Evolutionary conservation across 1,140 invertebrate species (phyloP), one percentile per base, ranked within the genome.

Genomic region (Tetraneura akinire): DNA sequence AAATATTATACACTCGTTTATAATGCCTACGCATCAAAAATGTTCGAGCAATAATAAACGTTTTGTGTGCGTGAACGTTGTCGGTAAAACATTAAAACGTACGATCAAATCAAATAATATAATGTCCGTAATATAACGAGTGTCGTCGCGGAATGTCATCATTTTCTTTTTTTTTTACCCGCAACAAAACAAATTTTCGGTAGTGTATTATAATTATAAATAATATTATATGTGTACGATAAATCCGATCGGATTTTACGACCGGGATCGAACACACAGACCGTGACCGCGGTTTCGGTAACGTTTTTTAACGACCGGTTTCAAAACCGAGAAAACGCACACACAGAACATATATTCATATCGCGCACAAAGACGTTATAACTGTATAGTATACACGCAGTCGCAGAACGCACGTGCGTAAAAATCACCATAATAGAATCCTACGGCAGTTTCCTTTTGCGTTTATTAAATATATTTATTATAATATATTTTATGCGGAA

Each of bases 271-370:
- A 60, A 60, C 23, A 23, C 26, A 26, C 13, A 23, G 57, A 32
- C 29, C 60, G 60, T 8, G n/a, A 32, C 60, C 29, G 26, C 14
- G 60, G 16, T 18, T 10, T 32, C n/a, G 29, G 32, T 29, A 16
- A 21, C 62, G 62, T n/a, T 64, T 37, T 64, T 64, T 64, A 64
- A 64, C 62, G 62, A 64, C 32, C 29, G 62, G 32, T 64, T 64
- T 64, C 32, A 9, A 13, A 64, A 32, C 29, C 32, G 29, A 29
- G 23, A 64, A 37, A n/a, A n/a, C 62, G 26, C 29, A 64, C 32
- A 21, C 62, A 21, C 32, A n/a, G 32, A 18, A 21, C 32, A 37
- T 16, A 11, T 21, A 13, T 16, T 37, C 29, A n/a, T 18, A 64
- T 16, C n/a, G n/a, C n/a, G n/a, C n/a, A n/a, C n/a, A n/a, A n/a